phyloP scores from a whole-genome alignment of 2,797 vertebrate genomes.

The Scolopax rusticola region DNA sequence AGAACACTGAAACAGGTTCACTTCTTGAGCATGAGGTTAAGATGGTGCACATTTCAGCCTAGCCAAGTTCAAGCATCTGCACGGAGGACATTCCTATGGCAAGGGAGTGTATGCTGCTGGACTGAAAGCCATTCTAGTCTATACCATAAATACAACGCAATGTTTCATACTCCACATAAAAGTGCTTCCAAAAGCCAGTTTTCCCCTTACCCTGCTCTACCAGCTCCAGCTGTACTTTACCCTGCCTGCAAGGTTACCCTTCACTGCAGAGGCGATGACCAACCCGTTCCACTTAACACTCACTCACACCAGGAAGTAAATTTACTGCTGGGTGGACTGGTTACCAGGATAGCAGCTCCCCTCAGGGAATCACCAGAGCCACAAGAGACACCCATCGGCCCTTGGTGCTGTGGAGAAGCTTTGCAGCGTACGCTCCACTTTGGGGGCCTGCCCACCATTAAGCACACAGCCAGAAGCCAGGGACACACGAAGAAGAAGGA shows the following conservation, averaged over 20 bases:
- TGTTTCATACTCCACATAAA: neutral
- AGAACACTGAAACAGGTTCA: neutral
- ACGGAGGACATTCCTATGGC: neutral
- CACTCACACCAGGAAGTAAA: neutral
- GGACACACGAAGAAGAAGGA: neutral
- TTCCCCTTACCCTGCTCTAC: neutral
- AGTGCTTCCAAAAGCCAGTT: neutral
- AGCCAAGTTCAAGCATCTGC: neutral
- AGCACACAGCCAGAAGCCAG: neutral
- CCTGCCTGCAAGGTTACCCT: neutral
- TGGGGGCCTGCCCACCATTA: neutral
- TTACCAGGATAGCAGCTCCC: neutral
- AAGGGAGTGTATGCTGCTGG: neutral
- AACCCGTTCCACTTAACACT: neutral
- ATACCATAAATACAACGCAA: neutral
- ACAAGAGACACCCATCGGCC: neutral
- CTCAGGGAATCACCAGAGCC: neutral
- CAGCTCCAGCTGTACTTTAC: neutral
- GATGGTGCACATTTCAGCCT: neutral
- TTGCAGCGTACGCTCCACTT: rapidly evolving
- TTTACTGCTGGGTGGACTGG: neutral
- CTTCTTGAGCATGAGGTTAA: neutral
- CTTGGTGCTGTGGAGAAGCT: neutral
- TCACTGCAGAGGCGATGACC: neutral
- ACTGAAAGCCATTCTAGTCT: neutral